Evolutionary conservation across 23 tunicate species (phyloP).

Genomic region (Styela clava): DNA sequence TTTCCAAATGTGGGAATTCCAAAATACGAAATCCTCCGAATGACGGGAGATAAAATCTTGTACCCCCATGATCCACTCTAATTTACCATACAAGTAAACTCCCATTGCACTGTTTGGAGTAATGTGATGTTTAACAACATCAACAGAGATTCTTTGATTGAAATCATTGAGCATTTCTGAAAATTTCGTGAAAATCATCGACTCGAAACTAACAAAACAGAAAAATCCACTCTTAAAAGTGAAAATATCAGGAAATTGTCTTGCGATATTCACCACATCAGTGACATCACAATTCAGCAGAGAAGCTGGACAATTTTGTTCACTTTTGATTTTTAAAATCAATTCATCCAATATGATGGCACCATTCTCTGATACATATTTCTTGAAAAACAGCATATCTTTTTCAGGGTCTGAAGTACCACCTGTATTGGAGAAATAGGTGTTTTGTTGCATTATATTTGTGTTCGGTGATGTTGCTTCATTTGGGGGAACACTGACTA

Average conservation of each 20-base stretch:
- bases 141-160: not conserved
- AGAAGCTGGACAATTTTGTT: slow-evolving; percentile 4
- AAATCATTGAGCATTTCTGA: not conserved
- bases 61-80: slow-evolving; percentile 3
- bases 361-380: not conserved
- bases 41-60: slow-evolving; percentile 17
- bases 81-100: slow-evolving; percentile 8
- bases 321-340: not conserved
- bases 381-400: not conserved
- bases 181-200: not conserved
- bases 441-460: not conserved
- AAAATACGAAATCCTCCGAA: not conserved
- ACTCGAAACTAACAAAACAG: slow-evolving; percentile 2
- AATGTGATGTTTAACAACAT: not conserved
- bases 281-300: not conserved
- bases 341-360: not conserved
- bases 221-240: slow-evolving; percentile 9
- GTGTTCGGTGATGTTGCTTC: not conserved
- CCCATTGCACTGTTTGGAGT: not conserved
- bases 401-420: not conserved
- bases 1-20: slow-evolving; percentile 23
- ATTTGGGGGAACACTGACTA: not conserved
- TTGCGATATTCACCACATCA: not conserved
- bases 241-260: not conserved
- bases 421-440: not conserved